phyloP scores from a whole-genome alignment of 2,113 vertebrate genomes.

The Albula glossodonta region DNA sequence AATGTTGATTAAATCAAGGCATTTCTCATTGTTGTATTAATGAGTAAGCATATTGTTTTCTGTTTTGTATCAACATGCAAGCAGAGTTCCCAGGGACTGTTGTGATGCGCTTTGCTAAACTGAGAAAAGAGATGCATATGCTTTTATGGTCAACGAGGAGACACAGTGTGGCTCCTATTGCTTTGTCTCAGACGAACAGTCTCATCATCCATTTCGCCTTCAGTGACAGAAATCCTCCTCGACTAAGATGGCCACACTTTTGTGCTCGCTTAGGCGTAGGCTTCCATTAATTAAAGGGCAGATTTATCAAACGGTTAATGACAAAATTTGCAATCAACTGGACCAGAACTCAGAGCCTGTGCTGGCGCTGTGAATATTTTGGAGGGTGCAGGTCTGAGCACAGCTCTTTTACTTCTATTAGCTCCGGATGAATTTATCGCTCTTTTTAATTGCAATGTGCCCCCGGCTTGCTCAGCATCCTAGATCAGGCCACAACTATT shows the following conservation, averaged over 20 bases:
- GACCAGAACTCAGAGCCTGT: neutral
- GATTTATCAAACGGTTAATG: conserved; percentile 5
- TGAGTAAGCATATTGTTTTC: neutral
- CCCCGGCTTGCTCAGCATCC: too few species aligned
- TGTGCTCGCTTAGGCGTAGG: neutral
- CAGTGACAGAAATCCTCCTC: neutral
- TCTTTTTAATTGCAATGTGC: neutral
- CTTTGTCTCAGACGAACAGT: neutral
- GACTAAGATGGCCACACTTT: neutral
- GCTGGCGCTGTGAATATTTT: neutral
- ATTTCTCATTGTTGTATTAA: neutral
- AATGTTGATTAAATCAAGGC: neutral
- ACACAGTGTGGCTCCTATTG: neutral
- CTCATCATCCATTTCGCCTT: neutral
- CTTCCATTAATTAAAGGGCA: neutral
- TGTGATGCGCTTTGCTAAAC: neutral
- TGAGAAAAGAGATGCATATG: neutral
- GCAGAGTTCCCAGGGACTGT: neutral
- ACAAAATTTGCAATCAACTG: neutral
- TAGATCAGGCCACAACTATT: too few species aligned
- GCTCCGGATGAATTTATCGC: neutral
- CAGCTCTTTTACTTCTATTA: neutral
- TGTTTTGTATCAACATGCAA: neutral
- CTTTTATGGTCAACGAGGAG: neutral
- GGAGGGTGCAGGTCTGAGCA: neutral